Evolutionary conservation across 2,113 vertebrate species (phyloP).

Genomic region (Hiodon tergisus): DNA sequence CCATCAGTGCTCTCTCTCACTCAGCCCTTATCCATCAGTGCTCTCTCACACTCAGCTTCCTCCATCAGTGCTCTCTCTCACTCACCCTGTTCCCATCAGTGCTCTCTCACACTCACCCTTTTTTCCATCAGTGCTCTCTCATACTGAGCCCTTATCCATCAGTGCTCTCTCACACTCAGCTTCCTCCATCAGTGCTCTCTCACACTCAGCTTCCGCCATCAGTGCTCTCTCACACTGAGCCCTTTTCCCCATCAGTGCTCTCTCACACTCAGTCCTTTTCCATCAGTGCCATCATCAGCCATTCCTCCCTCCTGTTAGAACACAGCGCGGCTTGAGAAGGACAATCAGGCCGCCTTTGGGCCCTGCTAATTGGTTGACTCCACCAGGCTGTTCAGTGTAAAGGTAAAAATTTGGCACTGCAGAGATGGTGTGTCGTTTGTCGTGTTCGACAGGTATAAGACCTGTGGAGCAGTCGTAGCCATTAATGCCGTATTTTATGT

Average conservation of each 20-base stretch:
- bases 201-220: not conserved
- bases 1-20: too few relatives aligned
- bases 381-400: not conserved
- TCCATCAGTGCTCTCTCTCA: too few relatives aligned
- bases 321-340: not conserved
- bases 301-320: not conserved
- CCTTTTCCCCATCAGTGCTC: too few relatives aligned
- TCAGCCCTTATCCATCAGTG: too few relatives aligned
- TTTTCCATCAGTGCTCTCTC: too few relatives aligned
- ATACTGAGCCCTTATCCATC: too few relatives aligned
- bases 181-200: too few relatives aligned
- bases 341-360: not conserved
- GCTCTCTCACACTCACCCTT: too few relatives aligned
- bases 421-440: not conserved
- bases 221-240: not conserved
- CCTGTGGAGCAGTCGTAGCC: not conserved
- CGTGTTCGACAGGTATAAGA: not conserved
- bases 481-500: too few relatives aligned
- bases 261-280: too few relatives aligned
- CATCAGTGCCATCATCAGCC: constrained; percentile 25
- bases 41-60: too few relatives aligned
- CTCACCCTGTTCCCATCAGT: not conserved
- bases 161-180: too few relatives aligned
- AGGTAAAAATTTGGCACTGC: not conserved
- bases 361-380: not conserved